Conservation (phyloP, 23 tunicate species). For the Trididemnum nubilum region DNA sequence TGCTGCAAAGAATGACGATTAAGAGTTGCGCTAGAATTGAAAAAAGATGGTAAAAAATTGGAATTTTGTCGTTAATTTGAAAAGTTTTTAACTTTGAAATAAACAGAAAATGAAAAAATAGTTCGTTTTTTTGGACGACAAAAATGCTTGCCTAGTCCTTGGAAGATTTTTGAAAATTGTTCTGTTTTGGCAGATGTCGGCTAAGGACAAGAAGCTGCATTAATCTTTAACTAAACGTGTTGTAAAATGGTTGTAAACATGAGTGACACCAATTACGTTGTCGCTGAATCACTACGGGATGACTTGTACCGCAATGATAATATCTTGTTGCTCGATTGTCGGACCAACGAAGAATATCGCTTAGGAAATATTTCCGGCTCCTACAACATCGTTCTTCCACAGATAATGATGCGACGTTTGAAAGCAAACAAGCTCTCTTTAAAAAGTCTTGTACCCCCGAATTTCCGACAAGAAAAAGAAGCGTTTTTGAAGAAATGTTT, state of each 20-base stretch:
- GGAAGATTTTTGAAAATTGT: no score
- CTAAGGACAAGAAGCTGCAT: no score
- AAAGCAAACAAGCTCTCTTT: constrained; percentile 82
- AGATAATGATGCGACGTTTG: constrained; percentile 83
- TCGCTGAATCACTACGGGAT: constrained; percentile 42
- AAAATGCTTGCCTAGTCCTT: no score
- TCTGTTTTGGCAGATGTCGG: no score
- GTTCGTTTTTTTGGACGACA: no score
- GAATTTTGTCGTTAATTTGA: no score
- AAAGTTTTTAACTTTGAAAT: no score
- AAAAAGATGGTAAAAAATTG: no score
- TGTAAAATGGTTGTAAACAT: constrained; percentile 33
- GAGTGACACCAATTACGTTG: constrained; percentile 24
- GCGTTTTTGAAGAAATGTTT: constrained; percentile 54
- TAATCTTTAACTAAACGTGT: no score
- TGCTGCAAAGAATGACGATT: no score
- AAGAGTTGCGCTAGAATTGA: no score
- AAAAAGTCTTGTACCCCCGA: constrained; percentile 72
- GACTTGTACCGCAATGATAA: constrained; percentile 62
- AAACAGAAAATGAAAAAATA: no score
- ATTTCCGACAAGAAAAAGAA: constrained; percentile 62
- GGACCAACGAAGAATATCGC: constrained; percentile 72
- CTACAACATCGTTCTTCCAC: constrained; percentile 79
- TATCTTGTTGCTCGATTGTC: constrained; percentile 65
- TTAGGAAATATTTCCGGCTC: constrained; percentile 63